Evolutionary conservation across 1,140 invertebrate species (phyloP), one percentile per base, ranked within the genome.

Genomic region (Drosophila hydei): DNA sequence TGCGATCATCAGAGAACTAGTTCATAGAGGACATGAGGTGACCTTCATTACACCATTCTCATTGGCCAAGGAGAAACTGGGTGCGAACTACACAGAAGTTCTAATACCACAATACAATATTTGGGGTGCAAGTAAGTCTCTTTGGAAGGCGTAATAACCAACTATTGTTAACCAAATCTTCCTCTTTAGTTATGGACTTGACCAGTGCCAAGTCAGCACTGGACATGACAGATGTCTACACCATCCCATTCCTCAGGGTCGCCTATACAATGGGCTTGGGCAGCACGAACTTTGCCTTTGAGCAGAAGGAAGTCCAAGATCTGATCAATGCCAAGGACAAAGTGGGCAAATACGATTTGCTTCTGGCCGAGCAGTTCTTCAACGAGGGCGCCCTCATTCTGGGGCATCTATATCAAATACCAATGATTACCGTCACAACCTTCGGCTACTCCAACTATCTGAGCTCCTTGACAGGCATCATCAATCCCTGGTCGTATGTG

Each of bases 331-430:
- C 69, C 19, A 75, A 69, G 16, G 63, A 92, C 19, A 90, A 89
- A 4, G 60, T 79, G 0, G 75, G 87, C 4, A 81, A 91, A 56
- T 93, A 90, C 43, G 92, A 93, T 85, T 38, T 92, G 0, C 73
- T 92, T 0, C 60, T 93, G 25, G 73, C 79, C 0, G 92, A 92
- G 30, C 75, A 90, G 42, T 92, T 92, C 70, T 91, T 75, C 45
- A 90, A 91, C 36, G 92, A 93, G 65, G 81, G 92, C 0, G 78
- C 92, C 21, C 76, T 92, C 9, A 80, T 89, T 6, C 75, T 93
- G 7, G 91, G 85, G 0, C 74, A 92, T 33, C 69, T 90, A 11
- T 92, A 92, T 33, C 72, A 92, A 23, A 91, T 92, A 4, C 92
- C 92, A 0, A 60, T 85, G 2, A 81, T 92, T 4, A 87, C 80